Conservation (phyloP, 1,140 invertebrate species). For the Penaeus indicus region DNA sequence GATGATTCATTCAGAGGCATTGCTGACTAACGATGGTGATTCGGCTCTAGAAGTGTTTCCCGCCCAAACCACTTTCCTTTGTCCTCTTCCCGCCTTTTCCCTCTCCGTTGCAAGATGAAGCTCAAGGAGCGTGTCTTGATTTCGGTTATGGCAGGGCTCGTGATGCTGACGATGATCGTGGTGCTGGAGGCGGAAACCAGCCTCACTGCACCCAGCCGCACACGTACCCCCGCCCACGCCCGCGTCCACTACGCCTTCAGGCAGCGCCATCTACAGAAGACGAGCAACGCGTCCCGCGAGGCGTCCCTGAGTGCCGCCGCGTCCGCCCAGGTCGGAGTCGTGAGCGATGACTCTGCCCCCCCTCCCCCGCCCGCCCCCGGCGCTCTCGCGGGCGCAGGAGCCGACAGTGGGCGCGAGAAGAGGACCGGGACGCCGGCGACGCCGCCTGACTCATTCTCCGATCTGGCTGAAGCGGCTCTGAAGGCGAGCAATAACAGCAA, state of each 20-base stretch:
- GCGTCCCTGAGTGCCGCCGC: slow-evolving; percentile 13
- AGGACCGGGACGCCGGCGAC: too few relatives aligned
- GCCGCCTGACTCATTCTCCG: slow-evolving; percentile 21
- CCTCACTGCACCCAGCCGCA: background rate
- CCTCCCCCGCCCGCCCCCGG: background rate
- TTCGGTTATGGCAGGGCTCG: background rate
- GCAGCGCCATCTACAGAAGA: slow-evolving; percentile 35
- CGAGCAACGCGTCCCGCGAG: slow-evolving; percentile 31
- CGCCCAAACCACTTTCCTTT: too few relatives aligned
- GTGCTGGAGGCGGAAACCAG: slow-evolving; percentile 1
- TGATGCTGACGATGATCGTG: slow-evolving; percentile 27
- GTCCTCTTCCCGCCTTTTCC: too few relatives aligned
- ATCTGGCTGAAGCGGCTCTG: slow-evolving; percentile 16
- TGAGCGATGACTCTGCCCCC: slow-evolving; percentile 11
- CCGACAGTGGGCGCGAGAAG: too few relatives aligned
- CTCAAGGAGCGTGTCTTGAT: slow-evolving; percentile 32
- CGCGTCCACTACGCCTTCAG: slow-evolving; percentile 36
- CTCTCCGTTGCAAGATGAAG: slow-evolving; percentile 3
- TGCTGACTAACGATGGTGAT: too few relatives aligned
- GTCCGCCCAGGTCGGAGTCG: slow-evolving; percentile 21
- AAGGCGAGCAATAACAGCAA: background rate
- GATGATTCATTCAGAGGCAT: too few relatives aligned
- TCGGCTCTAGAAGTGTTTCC: too few relatives aligned
- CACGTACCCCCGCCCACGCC: background rate
- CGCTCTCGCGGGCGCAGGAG: too few relatives aligned